Conservation (phyloP, 92 coral and sea anemone species). For the Porites rus region DNA sequence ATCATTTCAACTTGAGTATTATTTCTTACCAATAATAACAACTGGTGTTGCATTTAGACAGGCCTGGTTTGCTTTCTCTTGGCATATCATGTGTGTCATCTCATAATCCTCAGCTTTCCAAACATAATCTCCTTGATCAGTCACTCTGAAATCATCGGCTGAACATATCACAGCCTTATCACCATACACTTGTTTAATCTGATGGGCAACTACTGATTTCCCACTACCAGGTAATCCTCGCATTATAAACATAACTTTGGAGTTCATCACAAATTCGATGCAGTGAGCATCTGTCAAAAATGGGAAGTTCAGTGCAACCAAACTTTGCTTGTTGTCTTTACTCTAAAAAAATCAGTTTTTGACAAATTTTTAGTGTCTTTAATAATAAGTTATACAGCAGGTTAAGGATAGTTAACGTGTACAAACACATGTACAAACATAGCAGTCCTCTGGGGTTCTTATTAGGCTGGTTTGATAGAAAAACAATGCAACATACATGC, state of each 20-base stretch:
- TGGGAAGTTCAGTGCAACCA: constrained; percentile 36
- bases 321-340: neutral
- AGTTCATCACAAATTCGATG: constrained; percentile 45
- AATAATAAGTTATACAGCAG: no score
- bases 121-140: constrained; percentile 43
- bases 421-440: no score
- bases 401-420: no score
- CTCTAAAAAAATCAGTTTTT: neutral
- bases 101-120: constrained; percentile 51
- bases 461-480: no score
- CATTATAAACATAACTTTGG: constrained; percentile 65
- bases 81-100: constrained; percentile 48
- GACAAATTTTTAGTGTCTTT: neutral
- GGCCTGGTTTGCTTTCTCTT: constrained; percentile 38
- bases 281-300: constrained; percentile 42
- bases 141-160: constrained; percentile 51
- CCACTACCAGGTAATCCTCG: constrained; percentile 73
- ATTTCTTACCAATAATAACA: constrained; percentile 46
- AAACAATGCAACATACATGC: no score
- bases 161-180: constrained; percentile 57
- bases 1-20: no score
- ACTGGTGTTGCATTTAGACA: constrained; percentile 39
- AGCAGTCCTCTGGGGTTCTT: no score
- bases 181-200: constrained; percentile 36
- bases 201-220: constrained; percentile 43